These are phyloP conservation scores for Brevipalpus yothersi DNA, from an alignment of 1,140 invertebrate species.

Conservation along the genomic window DNA sequence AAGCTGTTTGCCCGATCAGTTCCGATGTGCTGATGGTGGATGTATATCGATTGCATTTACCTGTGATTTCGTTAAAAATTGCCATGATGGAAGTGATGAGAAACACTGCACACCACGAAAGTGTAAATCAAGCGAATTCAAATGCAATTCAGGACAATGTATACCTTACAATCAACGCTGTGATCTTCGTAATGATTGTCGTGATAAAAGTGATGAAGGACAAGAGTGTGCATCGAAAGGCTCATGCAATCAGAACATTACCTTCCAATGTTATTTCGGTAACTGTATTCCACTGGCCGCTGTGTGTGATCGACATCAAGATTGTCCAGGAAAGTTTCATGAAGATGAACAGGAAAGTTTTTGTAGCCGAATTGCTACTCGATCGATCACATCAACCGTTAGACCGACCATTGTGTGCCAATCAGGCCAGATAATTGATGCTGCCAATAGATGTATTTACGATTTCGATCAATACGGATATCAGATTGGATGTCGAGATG, in stretches of 20 bases:
- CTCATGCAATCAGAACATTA: slow-evolving; percentile 12
- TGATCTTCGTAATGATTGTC: slow-evolving; percentile 12
- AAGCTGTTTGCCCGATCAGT: slow-evolving; percentile 12
- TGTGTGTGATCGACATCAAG: slow-evolving; percentile 14
- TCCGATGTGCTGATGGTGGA: slow-evolving; percentile 15
- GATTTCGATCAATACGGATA: slow-evolving; percentile 16
- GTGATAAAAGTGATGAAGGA: slow-evolving; percentile 9
- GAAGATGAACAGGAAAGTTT: slow-evolving; percentile 15
- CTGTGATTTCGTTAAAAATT: slow-evolving; percentile 14
- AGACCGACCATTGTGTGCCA: slow-evolving; percentile 12
- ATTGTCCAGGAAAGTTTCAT: slow-evolving; percentile 17
- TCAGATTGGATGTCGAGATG: slow-evolving; percentile 19
- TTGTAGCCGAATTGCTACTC: slow-evolving; percentile 13
- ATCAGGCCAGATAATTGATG: slow-evolving; percentile 13
- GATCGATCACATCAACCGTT: slow-evolving; percentile 6
- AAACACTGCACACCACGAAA: slow-evolving; percentile 14
- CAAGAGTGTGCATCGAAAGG: slow-evolving; percentile 4
- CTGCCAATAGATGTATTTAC: slow-evolving; percentile 11
- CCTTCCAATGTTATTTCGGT: slow-evolving; percentile 17
- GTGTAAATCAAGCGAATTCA: slow-evolving; percentile 12
- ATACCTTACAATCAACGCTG: slow-evolving; percentile 11
- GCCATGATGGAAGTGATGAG: slow-evolving; percentile 19
- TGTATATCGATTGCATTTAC: slow-evolving; percentile 15
- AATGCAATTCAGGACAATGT: slow-evolving; percentile 14
- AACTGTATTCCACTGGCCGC: slow-evolving; percentile 16